Base-by-base conservation (phyloP, 1,140 invertebrate species). In the Danaus melanippus region DNA sequence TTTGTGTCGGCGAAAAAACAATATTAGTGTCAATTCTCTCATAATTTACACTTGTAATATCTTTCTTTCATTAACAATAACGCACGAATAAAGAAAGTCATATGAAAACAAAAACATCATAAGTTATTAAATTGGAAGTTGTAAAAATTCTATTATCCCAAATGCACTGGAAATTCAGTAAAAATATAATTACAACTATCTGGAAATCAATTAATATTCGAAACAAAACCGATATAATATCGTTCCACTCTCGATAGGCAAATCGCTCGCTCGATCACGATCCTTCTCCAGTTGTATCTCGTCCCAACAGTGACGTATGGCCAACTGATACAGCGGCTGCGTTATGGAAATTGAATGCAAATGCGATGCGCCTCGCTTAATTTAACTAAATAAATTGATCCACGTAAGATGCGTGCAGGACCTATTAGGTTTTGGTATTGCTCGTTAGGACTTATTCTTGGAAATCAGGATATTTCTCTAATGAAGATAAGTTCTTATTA, bases 321-420 rank as follows among this genome's bases (percentile, higher is more conserved):
- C 49, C 67, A 56, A 59, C 56, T 71, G 83, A 84, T 82, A 84
- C 75, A 67, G 72, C 76, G 46, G 49, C 66, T 55, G 62, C 72
- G 73, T 78, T 87, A 87, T 87, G 85, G 79, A 85, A 87, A 87
- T 86, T 69, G 71, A 74, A 87, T 87, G 85, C 85, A 87, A 87
- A 87, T 87, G 71, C 61, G 69, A 69, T 76, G 66, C 67, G 62
- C 67, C 67, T 70, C 76, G 74, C 72, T 82, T 85, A 83, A 79
- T 84, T 84, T 82, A 85, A 76, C 73, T 76, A 86, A 86, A 86
- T 84, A 82, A 79, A 84, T 82, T 70, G 76, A 77, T 76, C 63
- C 67, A 64, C 53, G 64, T 67, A 67, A 67, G 64, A 67, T 71
- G 70, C 68, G 66, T 67, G 69, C 62, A 60, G 59, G 52, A 60